Percentiles rank a stretch among this genome's conserved stretches.
These are phyloP conservation scores for Cotesia typhae DNA, from an alignment of 1,140 invertebrate species.

Conservation along the genomic window DNA sequence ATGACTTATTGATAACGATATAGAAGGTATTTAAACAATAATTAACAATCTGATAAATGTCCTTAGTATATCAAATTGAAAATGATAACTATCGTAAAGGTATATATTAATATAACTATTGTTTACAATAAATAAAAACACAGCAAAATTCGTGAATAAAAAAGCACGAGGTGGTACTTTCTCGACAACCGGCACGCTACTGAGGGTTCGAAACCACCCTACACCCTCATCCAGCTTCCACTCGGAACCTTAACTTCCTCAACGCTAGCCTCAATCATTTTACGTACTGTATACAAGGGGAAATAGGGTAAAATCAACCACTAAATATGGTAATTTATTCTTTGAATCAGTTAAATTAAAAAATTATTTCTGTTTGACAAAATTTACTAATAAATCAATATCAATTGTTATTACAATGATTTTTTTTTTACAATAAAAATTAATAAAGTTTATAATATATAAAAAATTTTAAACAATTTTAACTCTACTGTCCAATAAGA, in stretches of 20 bases:
- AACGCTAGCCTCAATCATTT: background rate
- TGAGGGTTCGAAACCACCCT: constrained; percentile 51
- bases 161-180: constrained; percentile 34
- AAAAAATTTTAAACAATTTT: no score
- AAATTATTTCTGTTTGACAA: no score
- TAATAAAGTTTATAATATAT: no score
- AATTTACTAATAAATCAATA: no score
- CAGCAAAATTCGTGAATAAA: background rate
- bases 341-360: background rate
- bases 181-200: constrained; percentile 50
- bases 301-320: background rate
- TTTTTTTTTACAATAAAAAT: no score
- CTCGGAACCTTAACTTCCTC: constrained; percentile 27
- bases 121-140: background rate
- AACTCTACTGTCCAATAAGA: no score
- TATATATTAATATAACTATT: background rate
- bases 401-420: no score
- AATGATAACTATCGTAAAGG: background rate
- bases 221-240: constrained; percentile 33
- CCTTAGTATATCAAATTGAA: no score
- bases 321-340: background rate
- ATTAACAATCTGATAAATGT: no score
- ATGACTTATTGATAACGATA: no score
- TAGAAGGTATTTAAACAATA: background rate
- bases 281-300: background rate